A percentile compares a stretch with the other conserved stretches of the same genome.
Evolutionary conservation across 2,888 invertebrate genomes (phyloP).

Genomic region (Synanthedon myopaeformis): DNA sequence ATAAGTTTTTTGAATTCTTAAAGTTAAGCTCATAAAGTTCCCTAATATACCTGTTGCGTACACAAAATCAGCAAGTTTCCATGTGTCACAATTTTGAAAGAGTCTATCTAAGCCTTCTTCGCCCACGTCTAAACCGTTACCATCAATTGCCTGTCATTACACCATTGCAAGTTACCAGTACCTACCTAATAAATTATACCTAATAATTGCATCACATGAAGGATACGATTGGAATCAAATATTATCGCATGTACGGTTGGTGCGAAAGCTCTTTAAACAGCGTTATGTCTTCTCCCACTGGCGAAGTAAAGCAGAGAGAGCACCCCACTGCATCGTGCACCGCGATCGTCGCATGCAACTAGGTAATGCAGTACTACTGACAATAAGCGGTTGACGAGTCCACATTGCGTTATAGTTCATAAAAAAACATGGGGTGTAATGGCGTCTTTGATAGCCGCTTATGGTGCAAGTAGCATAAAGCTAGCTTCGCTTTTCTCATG

Average conservation of each 20-base stretch:
- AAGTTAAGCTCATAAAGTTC: too few species aligned
- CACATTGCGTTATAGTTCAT: neutral
- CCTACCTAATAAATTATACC: neutral
- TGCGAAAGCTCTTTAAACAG: slow-evolving; percentile 1
- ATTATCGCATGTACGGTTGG: neutral
- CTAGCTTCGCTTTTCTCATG: slow-evolving; percentile 55
- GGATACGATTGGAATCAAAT: too few species aligned
- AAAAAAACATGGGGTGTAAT: neutral
- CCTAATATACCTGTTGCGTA: too few species aligned
- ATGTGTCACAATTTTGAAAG: too few species aligned
- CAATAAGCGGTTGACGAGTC: slow-evolving; percentile 16
- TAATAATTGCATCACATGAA: neutral
- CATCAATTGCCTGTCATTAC: too few species aligned
- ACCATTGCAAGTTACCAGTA: too few species aligned
- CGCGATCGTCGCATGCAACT: slow-evolving; percentile 61
- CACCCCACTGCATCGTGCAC: slow-evolving; percentile 59
- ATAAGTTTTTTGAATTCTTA: too few species aligned
- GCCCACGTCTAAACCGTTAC: too few species aligned
- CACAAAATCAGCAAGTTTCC: too few species aligned
- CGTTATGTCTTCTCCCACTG: slow-evolving; percentile 44
- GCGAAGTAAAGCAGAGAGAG: slow-evolving; percentile 41
- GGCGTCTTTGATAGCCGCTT: slow-evolving; percentile 10
- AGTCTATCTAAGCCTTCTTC: too few species aligned
- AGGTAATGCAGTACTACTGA: slow-evolving; percentile 32
- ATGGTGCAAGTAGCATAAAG: slow-evolving; percentile 22